A percentile compares a stretch with the other conserved stretches of the same genome.
phyloP scores from a whole-genome alignment of 2,113 vertebrate genomes.

The Ceuthmochares aereus region DNA sequence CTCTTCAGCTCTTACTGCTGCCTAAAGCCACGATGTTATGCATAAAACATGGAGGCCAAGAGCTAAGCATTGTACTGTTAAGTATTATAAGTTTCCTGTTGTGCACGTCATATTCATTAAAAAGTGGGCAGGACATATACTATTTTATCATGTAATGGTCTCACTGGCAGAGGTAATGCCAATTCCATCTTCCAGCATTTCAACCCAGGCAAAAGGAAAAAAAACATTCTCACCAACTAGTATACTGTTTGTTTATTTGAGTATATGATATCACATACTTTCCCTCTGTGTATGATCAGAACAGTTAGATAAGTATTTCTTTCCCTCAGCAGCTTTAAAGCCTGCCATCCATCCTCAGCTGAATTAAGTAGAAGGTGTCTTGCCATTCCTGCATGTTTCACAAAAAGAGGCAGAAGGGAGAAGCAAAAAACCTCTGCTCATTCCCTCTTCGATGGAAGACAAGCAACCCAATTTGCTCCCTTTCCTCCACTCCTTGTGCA shows the following conservation, averaged over 20 bases:
- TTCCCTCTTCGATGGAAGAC: neutral
- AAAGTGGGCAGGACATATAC: neutral
- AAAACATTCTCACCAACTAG: neutral
- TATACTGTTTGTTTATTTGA: neutral
- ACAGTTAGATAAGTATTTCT: neutral
- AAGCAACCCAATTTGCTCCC: neutral
- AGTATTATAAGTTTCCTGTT: neutral
- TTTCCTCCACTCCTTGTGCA: accelerated
- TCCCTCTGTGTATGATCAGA: neutral
- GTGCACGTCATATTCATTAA: neutral
- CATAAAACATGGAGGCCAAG: neutral
- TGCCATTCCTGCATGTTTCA: neutral
- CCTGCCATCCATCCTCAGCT: neutral
- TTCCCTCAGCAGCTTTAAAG: neutral
- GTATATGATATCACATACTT: neutral
- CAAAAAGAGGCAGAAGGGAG: neutral
- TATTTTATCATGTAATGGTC: neutral
- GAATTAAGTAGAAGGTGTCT: neutral
- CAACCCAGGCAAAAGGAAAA: neutral
- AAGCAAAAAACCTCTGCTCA: neutral
- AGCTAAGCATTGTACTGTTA: neutral
- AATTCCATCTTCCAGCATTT: neutral
- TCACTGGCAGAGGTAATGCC: neutral
- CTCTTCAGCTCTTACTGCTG: neutral
- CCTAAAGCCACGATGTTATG: neutral